Base-by-base conservation (phyloP, 2,888 invertebrate species). In the Anagyrus pseudococci region DNA sequence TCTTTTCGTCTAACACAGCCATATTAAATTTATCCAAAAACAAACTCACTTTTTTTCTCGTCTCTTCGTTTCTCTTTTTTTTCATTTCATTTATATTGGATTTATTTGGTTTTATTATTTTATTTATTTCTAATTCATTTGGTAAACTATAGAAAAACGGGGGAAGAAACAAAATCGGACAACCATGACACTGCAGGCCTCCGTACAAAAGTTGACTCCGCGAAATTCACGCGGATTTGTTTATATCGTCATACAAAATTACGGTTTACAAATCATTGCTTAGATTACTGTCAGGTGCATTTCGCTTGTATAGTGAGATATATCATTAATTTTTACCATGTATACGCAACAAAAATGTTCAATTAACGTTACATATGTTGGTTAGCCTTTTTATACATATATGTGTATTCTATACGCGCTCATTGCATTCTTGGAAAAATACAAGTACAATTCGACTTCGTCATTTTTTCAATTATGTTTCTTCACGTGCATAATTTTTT, bases 181-280 rank as follows among this genome's bases (percentile, higher is more conserved):
- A 48, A 37, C 25, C 50, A 50, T 20, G 17, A 55, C 55, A 22
- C 20, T 43, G 48, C 52, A 50, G 58, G 58, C 55, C 58, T 50
- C 53, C 58, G 40, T 58, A 20, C 52, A 54, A 55, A 29, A 29
- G 10, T 59, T 48, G 56, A 37, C 53, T 53, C 55, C 55, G 48
- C 58, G 44, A 23, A 44, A 3, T 52, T 50, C 58, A 50, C 40
- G 50, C 50, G 48, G 49, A 23, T 41, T 48, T 20, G 43, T 33
- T 55, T 55, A 58, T 54, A 41, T 46, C 48, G 43, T 52, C 41
- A 64, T 64, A 65, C 54, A 65, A 61, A 65, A 62, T 65, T 50
- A 61, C 58, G 54, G 47, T 62, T 29, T 55, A 61, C 26, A 58
- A 62, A 62, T 55, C 49, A 65, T 58, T 49, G 44, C 58, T 65